A percentile compares a stretch with the other conserved stretches of the same genome.
Evolutionary conservation across 2,797 vertebrate genomes (phyloP).

Genomic region (Pangasius macronema): DNA sequence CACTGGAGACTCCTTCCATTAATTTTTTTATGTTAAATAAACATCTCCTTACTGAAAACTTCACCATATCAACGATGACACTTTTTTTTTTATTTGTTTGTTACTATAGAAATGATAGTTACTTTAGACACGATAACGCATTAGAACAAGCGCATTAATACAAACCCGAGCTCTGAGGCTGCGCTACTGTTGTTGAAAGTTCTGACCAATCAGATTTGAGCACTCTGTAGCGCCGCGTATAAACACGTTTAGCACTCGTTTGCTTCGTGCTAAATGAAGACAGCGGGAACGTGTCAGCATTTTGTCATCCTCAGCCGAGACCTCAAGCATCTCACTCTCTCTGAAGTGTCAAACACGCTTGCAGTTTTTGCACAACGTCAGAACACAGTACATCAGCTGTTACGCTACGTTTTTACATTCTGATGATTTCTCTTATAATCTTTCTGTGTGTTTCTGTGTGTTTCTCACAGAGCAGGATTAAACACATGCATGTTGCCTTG

Average conservation of each 20-base stretch:
- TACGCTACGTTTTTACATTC: neutral
- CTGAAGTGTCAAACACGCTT: neutral
- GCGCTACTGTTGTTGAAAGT: neutral
- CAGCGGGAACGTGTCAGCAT: neutral
- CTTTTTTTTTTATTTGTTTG: too few species aligned
- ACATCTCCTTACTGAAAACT: neutral
- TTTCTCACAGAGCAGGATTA: constrained; percentile 78
- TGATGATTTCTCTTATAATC: neutral
- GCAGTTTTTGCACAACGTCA: neutral
- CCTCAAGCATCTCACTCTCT: neutral
- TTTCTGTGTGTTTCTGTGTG: constrained; percentile 29
- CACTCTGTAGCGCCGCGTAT: neutral
- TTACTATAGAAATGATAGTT: neutral
- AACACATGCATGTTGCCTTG: constrained; percentile 79
- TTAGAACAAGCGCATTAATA: neutral
- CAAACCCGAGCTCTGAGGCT: neutral
- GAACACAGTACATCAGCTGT: neutral
- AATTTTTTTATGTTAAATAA: too few species aligned
- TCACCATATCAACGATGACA: neutral
- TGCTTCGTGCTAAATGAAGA: neutral
- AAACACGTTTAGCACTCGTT: neutral
- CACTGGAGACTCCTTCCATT: neutral
- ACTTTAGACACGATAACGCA: neutral
- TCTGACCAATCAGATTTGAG: neutral
- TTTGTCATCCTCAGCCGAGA: neutral